phyloP scores from a whole-genome alignment of 2,113 vertebrate species.

The Ciconia maguari region DNA sequence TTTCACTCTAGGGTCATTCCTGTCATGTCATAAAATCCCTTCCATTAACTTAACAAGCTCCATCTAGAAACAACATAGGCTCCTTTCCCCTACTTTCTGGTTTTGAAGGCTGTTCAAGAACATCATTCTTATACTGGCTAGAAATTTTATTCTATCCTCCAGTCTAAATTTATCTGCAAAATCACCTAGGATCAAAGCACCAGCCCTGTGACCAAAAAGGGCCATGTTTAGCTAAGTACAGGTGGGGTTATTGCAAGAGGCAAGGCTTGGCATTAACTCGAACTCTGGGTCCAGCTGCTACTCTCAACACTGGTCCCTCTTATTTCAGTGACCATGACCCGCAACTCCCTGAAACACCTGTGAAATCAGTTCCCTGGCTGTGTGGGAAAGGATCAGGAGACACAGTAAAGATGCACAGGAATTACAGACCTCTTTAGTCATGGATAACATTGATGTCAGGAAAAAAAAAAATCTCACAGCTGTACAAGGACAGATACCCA shows the following conservation, averaged over 20 bases:
- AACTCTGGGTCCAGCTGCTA: not conserved
- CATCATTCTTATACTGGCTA: not conserved
- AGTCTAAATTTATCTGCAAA: constrained; percentile 7
- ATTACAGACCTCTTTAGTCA: not conserved
- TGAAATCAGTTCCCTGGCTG: not conserved
- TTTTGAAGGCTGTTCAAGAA: constrained; percentile 26
- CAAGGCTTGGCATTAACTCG: not conserved
- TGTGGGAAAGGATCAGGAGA: not conserved
- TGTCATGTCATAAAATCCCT: constrained; percentile 41
- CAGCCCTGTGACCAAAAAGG: not conserved
- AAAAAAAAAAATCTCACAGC: not conserved
- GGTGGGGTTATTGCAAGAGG: not conserved
- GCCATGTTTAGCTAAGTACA: not conserved
- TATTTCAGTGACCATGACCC: not conserved
- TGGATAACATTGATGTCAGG: not conserved
- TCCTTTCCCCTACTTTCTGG: not conserved
- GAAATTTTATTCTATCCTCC: not conserved
- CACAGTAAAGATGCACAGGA: not conserved
- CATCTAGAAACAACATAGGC: constrained; percentile 43
- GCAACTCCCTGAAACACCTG: not conserved
- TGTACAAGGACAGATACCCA: not conserved
- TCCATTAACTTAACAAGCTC: constrained; percentile 53
- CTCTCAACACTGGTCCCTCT: not conserved
- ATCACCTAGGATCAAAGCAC: not conserved
- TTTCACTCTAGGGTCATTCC: constrained; percentile 34